Evolutionary conservation across 2,888 invertebrate species (phyloP).

Genomic region (Meta bourneti): DNA sequence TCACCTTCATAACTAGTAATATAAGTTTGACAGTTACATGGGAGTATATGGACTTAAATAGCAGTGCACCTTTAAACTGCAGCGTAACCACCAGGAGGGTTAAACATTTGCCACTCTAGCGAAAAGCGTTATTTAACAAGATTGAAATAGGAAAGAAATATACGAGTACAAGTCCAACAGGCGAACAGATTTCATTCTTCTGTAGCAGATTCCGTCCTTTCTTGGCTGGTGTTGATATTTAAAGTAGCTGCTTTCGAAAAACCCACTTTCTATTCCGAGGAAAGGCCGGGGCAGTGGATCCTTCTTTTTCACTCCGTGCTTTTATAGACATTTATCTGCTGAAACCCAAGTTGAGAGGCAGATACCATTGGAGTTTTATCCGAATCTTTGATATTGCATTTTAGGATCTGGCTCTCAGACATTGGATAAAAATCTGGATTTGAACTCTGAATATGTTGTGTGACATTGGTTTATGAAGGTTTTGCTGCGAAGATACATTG

Average conservation of each 20-base stretch:
- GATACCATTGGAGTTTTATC: neutral
- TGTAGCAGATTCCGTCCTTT: neutral
- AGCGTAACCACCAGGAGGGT: no score
- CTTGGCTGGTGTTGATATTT: conserved; percentile 4
- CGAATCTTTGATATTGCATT: neutral
- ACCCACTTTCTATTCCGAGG: conserved; percentile 6
- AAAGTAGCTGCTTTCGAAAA: conserved; percentile 24
- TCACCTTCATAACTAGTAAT: no score
- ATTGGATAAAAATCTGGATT: neutral
- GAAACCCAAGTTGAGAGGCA: neutral
- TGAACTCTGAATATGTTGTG: neutral
- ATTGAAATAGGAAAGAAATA: neutral
- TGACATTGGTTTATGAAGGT: neutral
- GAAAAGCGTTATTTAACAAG: neutral
- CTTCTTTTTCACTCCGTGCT: neutral
- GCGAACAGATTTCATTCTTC: neutral
- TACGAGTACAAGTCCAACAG: neutral
- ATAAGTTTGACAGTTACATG: no score
- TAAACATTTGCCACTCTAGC: neutral
- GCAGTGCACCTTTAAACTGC: no score
- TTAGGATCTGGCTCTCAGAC: neutral
- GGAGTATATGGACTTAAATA: no score
- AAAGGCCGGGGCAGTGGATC: neutral
- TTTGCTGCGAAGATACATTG: neutral
- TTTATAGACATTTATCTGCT: neutral